Evolutionary conservation across 2,797 vertebrate species (phyloP).

Genomic region (Coilia nasus): DNA sequence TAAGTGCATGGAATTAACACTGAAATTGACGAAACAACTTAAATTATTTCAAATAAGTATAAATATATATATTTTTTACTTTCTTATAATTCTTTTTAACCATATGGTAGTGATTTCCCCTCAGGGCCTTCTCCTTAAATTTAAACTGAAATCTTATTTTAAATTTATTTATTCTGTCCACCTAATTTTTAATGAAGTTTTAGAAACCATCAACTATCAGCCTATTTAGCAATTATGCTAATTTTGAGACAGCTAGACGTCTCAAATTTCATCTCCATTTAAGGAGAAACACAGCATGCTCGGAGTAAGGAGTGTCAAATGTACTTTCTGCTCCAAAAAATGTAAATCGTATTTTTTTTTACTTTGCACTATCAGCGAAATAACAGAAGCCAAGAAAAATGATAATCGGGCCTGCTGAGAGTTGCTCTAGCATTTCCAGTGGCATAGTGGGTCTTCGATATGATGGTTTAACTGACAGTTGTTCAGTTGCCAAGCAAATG

Average conservation of each 20-base stretch:
- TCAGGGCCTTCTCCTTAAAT: no score
- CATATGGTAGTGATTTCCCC: no score
- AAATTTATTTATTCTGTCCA: no score
- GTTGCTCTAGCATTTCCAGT: neutral
- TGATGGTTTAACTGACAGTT: no score
- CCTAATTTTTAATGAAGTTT: no score
- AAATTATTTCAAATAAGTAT: no score
- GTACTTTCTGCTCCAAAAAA: neutral
- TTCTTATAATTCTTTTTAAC: no score
- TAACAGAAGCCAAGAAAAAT: neutral
- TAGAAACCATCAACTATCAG: neutral
- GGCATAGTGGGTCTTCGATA: no score
- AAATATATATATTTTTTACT: no score
- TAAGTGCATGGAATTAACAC: neutral
- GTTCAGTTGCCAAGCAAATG: constrained; percentile 29
- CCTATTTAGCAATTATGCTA: neutral
- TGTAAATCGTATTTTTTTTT: neutral
- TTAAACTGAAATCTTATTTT: no score
- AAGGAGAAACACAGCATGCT: neutral
- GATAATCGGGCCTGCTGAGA: neutral
- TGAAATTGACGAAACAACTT: neutral
- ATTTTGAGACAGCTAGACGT: neutral
- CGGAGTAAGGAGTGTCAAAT: neutral
- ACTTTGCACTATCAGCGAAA: constrained; percentile 9
- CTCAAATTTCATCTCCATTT: neutral